Evolutionary conservation across 1,140 invertebrate species (phyloP).

Genomic region (Geopemphigus sp.): DNA sequence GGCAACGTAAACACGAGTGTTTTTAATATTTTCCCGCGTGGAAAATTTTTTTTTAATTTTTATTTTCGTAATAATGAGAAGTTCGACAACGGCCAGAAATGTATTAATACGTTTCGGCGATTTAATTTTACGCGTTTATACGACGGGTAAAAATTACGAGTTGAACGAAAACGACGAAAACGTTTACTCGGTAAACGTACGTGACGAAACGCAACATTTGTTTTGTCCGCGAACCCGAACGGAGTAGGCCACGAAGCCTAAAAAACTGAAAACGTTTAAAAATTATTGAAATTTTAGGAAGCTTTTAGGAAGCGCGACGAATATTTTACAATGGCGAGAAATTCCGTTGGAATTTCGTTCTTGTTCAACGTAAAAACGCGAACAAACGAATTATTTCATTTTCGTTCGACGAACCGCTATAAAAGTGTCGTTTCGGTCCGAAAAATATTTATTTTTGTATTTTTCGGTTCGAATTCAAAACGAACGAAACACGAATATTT

Average conservation of each 20-base stretch:
- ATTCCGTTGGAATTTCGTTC: neutral
- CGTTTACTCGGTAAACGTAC: neutral
- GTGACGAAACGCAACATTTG: neutral
- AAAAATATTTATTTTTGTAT: too few relatives aligned
- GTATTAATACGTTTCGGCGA: neutral
- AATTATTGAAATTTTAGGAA: neutral
- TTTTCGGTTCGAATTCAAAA: too few relatives aligned
- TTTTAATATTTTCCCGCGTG: neutral
- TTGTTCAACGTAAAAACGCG: neutral
- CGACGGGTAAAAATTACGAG: neutral
- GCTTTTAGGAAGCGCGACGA: neutral
- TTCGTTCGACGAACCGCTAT: neutral
- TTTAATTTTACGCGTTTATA: slow-evolving; percentile 7
- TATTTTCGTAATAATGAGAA: neutral
- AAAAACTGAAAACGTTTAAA: neutral
- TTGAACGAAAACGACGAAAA: neutral
- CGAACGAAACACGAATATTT: too few relatives aligned
- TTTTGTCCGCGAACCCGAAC: neutral
- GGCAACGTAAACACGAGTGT: neutral
- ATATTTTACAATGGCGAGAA: neutral
- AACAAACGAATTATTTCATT: neutral
- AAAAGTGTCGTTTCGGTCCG: too few relatives aligned
- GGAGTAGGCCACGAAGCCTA: too few relatives aligned
- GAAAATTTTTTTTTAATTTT: neutral
- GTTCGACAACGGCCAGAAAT: neutral